These are phyloP conservation scores for Epinotia bilunana DNA, from an alignment of 2,888 invertebrate species.

Conservation along the genomic window DNA sequence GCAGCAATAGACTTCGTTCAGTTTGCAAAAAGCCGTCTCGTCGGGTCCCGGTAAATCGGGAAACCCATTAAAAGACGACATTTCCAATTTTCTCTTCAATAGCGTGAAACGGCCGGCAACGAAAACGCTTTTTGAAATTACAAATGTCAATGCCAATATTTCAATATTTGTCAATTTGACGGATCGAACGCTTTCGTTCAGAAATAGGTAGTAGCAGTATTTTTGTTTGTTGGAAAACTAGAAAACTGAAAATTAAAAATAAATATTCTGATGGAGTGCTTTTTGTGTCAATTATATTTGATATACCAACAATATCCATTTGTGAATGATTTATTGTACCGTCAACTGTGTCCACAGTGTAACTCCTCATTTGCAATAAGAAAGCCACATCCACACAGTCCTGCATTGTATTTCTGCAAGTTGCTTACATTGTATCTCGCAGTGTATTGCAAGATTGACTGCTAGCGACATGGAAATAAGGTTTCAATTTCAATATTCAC, in stretches of 20 bases:
- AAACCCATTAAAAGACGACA: conserved; percentile 82
- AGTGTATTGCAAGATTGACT: no score
- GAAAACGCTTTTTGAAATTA: conserved; percentile 34
- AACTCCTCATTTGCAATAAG: no score
- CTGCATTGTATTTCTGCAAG: no score
- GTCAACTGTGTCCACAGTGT: no score
- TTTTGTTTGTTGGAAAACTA: not conserved
- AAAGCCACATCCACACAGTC: no score
- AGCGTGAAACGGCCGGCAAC: conserved; percentile 51
- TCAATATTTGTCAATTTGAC: conserved; percentile 15
- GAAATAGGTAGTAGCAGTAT: not conserved
- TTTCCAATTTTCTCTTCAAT: conserved; percentile 53
- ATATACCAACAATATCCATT: no score
- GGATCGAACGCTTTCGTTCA: not conserved
- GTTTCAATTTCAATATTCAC: no score
- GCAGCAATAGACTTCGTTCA: conserved; percentile 86
- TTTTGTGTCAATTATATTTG: no score
- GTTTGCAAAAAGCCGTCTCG: conserved; percentile 85
- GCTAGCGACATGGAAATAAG: no score
- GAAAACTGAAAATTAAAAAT: not conserved
- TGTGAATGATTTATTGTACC: no score
- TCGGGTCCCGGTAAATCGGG: conserved; percentile 79
- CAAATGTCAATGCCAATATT: conserved; percentile 8
- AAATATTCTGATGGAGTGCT: no score
- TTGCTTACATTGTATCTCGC: no score